These are phyloP conservation scores for Synanthedon andrenaeformis DNA, from an alignment of 2,888 invertebrate genomes.

Conservation along the genomic window DNA sequence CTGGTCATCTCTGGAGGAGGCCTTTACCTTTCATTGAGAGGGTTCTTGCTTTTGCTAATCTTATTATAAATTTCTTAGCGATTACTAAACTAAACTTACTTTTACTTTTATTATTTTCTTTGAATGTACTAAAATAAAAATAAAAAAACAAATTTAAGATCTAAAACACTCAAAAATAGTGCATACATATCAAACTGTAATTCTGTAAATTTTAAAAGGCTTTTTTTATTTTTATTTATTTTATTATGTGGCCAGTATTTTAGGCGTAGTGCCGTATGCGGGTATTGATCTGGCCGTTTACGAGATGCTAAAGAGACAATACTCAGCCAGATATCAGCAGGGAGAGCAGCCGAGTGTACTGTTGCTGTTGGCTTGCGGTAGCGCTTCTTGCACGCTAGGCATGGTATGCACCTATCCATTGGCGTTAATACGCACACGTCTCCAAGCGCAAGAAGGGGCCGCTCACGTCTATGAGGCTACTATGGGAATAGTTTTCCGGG, in stretches of 20 bases:
- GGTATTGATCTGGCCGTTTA: slow-evolving; percentile 99
- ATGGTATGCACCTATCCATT: slow-evolving; percentile 98
- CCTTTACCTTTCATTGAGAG: no score
- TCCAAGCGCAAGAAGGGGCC: slow-evolving; percentile 84
- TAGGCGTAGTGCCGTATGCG: slow-evolving; percentile 98
- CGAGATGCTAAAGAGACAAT: slow-evolving; percentile 95
- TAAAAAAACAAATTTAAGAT: no score
- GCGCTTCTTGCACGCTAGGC: slow-evolving; percentile 93
- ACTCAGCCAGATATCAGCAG: slow-evolving; percentile 80
- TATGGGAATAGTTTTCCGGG: slow-evolving; percentile 84
- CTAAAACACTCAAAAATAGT: no score
- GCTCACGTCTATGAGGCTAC: slow-evolving; percentile 59
- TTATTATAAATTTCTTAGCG: no score
- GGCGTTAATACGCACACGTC: slow-evolving; percentile 91
- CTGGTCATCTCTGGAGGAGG: no score
- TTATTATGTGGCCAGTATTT: slow-evolving; percentile 97
- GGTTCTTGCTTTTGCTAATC: no score
- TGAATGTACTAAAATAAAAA: no score
- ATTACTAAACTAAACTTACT: no score
- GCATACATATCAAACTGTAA: no score
- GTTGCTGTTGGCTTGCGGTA: slow-evolving; percentile 90
- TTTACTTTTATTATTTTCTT: no score
- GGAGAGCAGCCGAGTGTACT: slow-evolving; percentile 88
- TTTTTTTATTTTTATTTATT: no score
- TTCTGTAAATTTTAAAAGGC: no score